Percentiles rank a stretch among this genome's conserved stretches.
These are phyloP conservation scores for Limanda limanda DNA, from an alignment of 2,113 vertebrate species.

Conservation along the genomic window DNA sequence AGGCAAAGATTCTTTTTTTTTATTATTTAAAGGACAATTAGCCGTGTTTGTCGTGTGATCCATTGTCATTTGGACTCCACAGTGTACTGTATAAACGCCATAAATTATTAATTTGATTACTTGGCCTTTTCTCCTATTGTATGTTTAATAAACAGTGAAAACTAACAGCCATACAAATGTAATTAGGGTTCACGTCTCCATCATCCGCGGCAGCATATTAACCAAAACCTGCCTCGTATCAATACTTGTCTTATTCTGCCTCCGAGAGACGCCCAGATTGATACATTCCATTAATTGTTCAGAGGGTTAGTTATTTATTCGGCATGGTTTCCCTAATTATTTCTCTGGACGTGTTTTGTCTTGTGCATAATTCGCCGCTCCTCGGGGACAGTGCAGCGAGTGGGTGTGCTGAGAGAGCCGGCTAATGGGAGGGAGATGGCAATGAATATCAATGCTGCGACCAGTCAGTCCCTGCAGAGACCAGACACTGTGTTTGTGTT, in stretches of 20 bases:
- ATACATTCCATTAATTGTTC: constrained; percentile 72
- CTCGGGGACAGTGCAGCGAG: constrained; percentile 60
- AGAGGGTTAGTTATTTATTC: constrained; percentile 71
- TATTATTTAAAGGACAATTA: constrained; percentile 27
- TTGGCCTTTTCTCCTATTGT: constrained; percentile 11
- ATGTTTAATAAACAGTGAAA: neutral
- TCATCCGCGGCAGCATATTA: constrained; percentile 1
- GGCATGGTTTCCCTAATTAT: constrained; percentile 73
- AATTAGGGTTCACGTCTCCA: constrained; percentile 33
- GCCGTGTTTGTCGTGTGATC: constrained; percentile 25
- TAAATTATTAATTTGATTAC: constrained; percentile 4
- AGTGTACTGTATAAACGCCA: constrained; percentile 14
- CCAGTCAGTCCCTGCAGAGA: constrained; percentile 57
- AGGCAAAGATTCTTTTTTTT: constrained; percentile 6
- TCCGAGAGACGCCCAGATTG: constrained; percentile 33
- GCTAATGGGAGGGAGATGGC: constrained; percentile 72
- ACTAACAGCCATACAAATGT: constrained; percentile 27
- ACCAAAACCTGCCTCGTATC: constrained; percentile 34
- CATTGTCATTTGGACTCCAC: constrained; percentile 12
- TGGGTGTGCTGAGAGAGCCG: constrained; percentile 66
- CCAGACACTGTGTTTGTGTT: constrained; percentile 58
- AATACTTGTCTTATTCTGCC: constrained; percentile 27
- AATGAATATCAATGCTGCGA: constrained; percentile 79
- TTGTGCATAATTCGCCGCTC: constrained; percentile 70
- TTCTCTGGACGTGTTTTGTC: constrained; percentile 76